Evolutionary conservation across 1,140 invertebrate species (phyloP), one percentile per base, ranked within the genome.

Genomic region (Heliconius congener): DNA sequence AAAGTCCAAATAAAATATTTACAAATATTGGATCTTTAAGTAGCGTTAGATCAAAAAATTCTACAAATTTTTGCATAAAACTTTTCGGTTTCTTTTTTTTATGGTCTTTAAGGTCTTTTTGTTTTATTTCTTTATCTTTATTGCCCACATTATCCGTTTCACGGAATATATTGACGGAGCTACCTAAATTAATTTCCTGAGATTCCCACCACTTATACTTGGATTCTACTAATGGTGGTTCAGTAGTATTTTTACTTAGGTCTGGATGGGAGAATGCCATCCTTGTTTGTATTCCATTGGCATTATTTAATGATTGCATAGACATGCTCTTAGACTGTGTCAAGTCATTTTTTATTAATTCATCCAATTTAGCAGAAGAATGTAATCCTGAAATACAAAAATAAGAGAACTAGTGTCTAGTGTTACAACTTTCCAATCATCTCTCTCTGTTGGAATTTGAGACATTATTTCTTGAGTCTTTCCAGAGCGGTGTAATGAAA

Each of bases 1-100:
- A 96, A 77, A 97, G 90, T 0, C 96, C 96, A n/a, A 96, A 80
- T 91, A 97, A 95, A 57, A 97, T 95, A 86, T 96, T 97, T 2
- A 97, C 88, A 83, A 93, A 94, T 83, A 94, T 89, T 23, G 91
- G 90, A 85, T 94, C 93, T 42, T 46, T 91, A 18, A 94, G 79
- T 50, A 94, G 83, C n/a, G 91, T 94, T 46, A 94, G 80, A 84
- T 94, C 93, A 78, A 94, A 94, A 74, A 94, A 93, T 57, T 90
- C 86, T 8, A 94, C 81, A 70, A 94, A 80, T 79, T 85, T 88
- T 30, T 86, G 70, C 1, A 88, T 76, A 39, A 81, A 81, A 27
- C 78, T 85, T 86, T 85, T 89, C 1, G 76, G 78, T 50, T 85
- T 87, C 42, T 57, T 18, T 76, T 85, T 76, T 73, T 86, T 80